Conservation (phyloP, 1,140 invertebrate genomes). For the Armadillidium nasatum region DNA sequence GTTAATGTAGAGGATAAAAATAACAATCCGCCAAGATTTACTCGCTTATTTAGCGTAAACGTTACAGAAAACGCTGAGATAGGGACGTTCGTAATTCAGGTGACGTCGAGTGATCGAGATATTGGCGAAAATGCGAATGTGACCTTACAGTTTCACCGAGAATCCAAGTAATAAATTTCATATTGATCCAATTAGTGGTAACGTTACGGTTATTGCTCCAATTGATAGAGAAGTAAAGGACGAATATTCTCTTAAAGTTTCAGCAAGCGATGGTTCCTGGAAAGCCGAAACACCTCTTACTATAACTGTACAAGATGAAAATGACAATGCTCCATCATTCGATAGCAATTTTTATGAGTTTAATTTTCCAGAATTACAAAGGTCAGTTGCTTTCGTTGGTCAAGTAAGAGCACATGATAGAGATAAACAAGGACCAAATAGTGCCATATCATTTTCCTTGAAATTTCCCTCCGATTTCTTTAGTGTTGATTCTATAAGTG, state of each 20-base stretch:
- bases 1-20: constrained; percentile 85
- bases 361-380: constrained; percentile 80
- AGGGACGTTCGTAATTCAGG: constrained; percentile 83
- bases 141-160: constrained; percentile 78
- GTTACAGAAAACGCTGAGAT: constrained; percentile 92
- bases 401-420: constrained; percentile 80
- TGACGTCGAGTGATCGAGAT: constrained; percentile 86
- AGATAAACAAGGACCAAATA: constrained; percentile 91
- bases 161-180: constrained; percentile 83
- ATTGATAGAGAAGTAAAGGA: constrained; percentile 84
- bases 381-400: constrained; percentile 72
- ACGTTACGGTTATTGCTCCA: constrained; percentile 78
- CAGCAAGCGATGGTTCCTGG: constrained; percentile 83
- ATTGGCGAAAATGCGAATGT: constrained; percentile 81
- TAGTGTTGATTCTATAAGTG: constrained; percentile 80
- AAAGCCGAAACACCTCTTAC: constrained; percentile 78
- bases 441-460: constrained; percentile 83
- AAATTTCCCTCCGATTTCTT: constrained; percentile 87
- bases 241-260: constrained; percentile 81
- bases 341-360: constrained; percentile 81
- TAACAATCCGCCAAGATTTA: constrained; percentile 90
- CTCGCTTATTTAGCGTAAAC: constrained; percentile 83
- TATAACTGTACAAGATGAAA: constrained; percentile 89
- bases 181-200: constrained; percentile 80
- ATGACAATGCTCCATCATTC: constrained; percentile 89